These are phyloP conservation scores for Anastatus disparis DNA, from an alignment of 1,140 invertebrate genomes.

Conservation along the genomic window DNA sequence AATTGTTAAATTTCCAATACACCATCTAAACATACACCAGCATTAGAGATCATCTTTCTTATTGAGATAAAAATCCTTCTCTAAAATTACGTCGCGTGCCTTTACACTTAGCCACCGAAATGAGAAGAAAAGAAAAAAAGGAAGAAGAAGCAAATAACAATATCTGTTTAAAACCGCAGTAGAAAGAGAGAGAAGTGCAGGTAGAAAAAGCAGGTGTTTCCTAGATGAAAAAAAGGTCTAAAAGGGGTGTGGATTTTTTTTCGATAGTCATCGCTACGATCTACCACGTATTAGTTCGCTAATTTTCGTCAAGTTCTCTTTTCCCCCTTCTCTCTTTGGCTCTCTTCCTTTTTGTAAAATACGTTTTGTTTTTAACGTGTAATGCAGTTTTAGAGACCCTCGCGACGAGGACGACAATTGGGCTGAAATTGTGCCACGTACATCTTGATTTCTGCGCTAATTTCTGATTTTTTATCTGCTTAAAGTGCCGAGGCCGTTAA, in stretches of 20 bases:
- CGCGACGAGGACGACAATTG: constrained; percentile 4
- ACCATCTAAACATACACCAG: too few species aligned
- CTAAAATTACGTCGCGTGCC: constrained; percentile 12
- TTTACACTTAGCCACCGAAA: not conserved
- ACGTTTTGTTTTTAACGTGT: too few species aligned
- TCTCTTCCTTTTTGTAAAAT: too few species aligned
- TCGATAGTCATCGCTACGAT: constrained; percentile 25
- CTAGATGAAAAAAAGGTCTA: not conserved
- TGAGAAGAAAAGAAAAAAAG: not conserved
- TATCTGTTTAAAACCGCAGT: not conserved
- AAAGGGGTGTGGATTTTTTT: constrained; percentile 11
- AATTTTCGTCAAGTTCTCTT: too few species aligned
- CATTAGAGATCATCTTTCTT: too few species aligned
- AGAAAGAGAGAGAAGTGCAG: not conserved
- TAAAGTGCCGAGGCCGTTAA: not conserved
- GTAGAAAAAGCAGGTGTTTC: not conserved
- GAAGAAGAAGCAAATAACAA: not conserved
- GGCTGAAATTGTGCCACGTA: constrained; percentile 3
- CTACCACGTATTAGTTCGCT: constrained; percentile 20
- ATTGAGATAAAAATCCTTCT: not conserved
- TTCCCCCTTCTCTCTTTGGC: too few species aligned
- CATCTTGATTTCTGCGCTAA: constrained; percentile 16
- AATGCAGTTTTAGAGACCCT: not conserved
- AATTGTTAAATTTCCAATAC: too few species aligned
- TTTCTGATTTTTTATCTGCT: not conserved